These are phyloP conservation scores for Tapera naevia DNA, from an alignment of 2,797 vertebrate species.

Conservation along the genomic window DNA sequence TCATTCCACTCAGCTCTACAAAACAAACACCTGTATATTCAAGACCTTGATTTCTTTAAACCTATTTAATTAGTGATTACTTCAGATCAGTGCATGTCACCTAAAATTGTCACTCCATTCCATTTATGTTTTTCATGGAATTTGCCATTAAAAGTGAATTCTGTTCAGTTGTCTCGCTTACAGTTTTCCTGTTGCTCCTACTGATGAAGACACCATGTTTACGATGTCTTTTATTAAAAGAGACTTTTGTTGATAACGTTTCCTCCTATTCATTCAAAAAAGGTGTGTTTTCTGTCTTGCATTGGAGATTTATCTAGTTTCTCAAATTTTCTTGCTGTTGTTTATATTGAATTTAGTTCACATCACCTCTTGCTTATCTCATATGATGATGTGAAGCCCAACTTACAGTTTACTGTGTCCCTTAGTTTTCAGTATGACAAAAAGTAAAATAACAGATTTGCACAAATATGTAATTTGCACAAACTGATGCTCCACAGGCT, in stretches of 20 bases:
- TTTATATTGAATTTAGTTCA: background rate
- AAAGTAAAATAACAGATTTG: background rate
- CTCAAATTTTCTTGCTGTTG: background rate
- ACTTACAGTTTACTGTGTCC: background rate
- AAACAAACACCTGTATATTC: background rate
- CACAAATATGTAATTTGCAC: background rate
- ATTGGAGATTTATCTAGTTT: background rate
- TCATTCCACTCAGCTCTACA: background rate
- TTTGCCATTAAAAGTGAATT: background rate
- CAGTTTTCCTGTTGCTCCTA: background rate
- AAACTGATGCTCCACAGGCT: background rate
- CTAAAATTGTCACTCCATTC: background rate
- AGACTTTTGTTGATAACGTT: background rate
- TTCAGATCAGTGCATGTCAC: background rate
- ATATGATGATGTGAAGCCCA: background rate
- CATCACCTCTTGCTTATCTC: background rate
- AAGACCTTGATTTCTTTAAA: background rate
- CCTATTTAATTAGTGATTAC: background rate
- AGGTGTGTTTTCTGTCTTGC: background rate
- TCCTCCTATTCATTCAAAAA: rapidly evolving
- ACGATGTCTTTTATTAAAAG: background rate
- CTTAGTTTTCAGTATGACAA: background rate
- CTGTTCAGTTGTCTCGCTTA: background rate
- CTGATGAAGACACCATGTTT: background rate
- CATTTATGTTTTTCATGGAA: background rate